Conservation (phyloP, 2,888 invertebrate genomes). For the Blera fallax region DNA sequence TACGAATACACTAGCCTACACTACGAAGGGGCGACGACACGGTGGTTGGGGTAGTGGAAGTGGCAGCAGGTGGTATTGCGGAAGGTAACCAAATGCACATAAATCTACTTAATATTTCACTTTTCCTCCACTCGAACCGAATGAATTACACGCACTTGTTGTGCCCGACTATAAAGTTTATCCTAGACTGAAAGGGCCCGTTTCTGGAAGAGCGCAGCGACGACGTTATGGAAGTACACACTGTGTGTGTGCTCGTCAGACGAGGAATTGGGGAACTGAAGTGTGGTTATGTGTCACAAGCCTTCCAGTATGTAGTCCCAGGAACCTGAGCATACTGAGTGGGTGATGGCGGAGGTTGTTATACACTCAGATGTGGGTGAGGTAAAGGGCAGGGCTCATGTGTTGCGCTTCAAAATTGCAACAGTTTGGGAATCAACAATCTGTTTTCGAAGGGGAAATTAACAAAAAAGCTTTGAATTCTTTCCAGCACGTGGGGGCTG, state of each 20-base stretch:
- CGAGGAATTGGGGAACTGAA: slow-evolving; percentile 48
- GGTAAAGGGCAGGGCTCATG: slow-evolving; percentile 69
- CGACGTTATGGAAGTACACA: slow-evolving; percentile 54
- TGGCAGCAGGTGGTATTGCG: slow-evolving; percentile 44
- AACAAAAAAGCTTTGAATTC: slow-evolving; percentile 23
- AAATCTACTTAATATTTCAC: slow-evolving; percentile 60
- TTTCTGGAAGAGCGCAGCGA: slow-evolving; percentile 77
- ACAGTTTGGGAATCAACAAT: slow-evolving; percentile 72
- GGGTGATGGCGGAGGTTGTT: slow-evolving; percentile 29
- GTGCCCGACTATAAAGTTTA: slow-evolving; percentile 82
- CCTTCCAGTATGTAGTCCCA: slow-evolving; percentile 66
- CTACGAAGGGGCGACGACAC: background rate
- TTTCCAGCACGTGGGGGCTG: slow-evolving; percentile 39
- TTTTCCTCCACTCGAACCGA: slow-evolving; percentile 49
- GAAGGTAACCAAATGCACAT: slow-evolving; percentile 57
- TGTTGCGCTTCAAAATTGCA: slow-evolving; percentile 67
- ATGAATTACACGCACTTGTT: slow-evolving; percentile 80
- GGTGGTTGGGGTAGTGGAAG: slow-evolving; percentile 17
- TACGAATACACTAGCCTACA: background rate
- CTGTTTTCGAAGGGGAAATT: slow-evolving; percentile 41
- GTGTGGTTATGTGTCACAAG: slow-evolving; percentile 37
- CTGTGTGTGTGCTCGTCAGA: slow-evolving; percentile 26
- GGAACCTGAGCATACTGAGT: slow-evolving; percentile 13
- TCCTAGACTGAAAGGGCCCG: slow-evolving; percentile 81
- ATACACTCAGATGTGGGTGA: slow-evolving; percentile 47